Base-by-base conservation (phyloP, 2,113 vertebrate species). In the Silurus meridionalis region DNA sequence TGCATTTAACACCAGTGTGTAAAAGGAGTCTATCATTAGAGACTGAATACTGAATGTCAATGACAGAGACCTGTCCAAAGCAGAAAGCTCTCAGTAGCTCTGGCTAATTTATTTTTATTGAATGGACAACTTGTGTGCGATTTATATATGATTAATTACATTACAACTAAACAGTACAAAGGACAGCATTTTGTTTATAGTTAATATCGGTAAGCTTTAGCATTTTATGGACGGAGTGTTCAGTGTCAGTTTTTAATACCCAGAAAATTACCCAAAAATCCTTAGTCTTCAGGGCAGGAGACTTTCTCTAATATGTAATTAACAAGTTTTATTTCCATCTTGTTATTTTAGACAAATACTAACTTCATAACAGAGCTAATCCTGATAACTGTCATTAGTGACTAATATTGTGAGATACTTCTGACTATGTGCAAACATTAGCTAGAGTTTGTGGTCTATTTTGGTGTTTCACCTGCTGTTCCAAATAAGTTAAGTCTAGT, bases 1-100 rank as follows among this genome's bases (percentile, higher is more conserved):
- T 80, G 66, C 83, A 85, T 75, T 88, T 85, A 87, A 90, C 85
- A 85, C 87, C 80, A 71, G 53, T 23, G 57, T 85, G 89, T 85
- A 88, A 83, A 67, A 86, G 80, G 79, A 92, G 1, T 78, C 78
- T 61, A 61, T 10, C 83, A 86, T 80, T 28, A 72, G 66, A 57
- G 21, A 83, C 57, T 80, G 57, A 28, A 46, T 80, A 25, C 52
- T 57, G 46, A 82, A 52, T 83, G 37, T 57, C 80, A 19, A n/a
- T n/a, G 58, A 53, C 52, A 67, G 4, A 71, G 61, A 79, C 37
- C 50, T 21, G 23, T 53, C 58, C 77, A 82, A 85, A 67, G 52
- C 23, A 57, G 63, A 61, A 55, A 50, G 60, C 52, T 13, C 64
- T n/a, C 37, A 28, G 83, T 78, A 84, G 63, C 63, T 46, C 6